A percentile compares a stretch with the other conserved stretches of the same genome.
Evolutionary conservation across 2,113 vertebrate genomes (phyloP).

Genomic region (Bufo bufo): DNA sequence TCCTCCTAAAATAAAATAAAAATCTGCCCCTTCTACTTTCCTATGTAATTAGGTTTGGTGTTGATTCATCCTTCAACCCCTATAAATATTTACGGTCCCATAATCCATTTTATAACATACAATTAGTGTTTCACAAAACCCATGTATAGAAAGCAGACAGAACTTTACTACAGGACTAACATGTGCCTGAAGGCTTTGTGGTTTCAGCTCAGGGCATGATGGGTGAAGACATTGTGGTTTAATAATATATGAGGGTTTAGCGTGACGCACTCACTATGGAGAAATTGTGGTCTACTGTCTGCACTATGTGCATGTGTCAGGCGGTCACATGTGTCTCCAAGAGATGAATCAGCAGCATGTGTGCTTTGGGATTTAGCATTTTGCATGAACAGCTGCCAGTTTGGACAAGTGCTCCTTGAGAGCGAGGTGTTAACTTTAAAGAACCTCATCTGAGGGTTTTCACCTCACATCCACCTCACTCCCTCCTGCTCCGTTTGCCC

Average conservation of each 20-base stretch:
- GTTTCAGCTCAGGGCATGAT: not conserved
- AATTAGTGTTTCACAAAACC: conserved; percentile 23
- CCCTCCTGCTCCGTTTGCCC: not conserved
- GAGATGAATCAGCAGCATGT: conserved; percentile 51
- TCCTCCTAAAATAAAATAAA: too few species aligned
- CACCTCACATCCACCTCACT: not conserved
- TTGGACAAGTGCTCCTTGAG: not conserved
- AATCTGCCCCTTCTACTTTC: too few species aligned
- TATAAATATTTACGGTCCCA: conserved; percentile 11
- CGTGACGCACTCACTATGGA: conserved; percentile 1
- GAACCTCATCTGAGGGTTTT: conserved; percentile 9
- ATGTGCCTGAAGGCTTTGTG: not conserved
- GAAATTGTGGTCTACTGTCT: conserved; percentile 31
- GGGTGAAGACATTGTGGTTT: not conserved
- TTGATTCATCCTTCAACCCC: too few species aligned
- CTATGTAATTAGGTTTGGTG: too few species aligned
- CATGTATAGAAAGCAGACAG: not conserved
- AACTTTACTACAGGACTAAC: not conserved
- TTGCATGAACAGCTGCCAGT: conserved; percentile 46
- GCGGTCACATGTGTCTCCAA: conserved; percentile 22
- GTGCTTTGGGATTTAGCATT: conserved; percentile 22
- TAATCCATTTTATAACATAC: not conserved
- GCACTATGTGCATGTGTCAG: conserved; percentile 28
- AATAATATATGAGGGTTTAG: not conserved
- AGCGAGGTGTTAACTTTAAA: not conserved